Base-by-base conservation (phyloP, 2,888 invertebrate species). In the Parapristionchus giblindavisi region DNA sequence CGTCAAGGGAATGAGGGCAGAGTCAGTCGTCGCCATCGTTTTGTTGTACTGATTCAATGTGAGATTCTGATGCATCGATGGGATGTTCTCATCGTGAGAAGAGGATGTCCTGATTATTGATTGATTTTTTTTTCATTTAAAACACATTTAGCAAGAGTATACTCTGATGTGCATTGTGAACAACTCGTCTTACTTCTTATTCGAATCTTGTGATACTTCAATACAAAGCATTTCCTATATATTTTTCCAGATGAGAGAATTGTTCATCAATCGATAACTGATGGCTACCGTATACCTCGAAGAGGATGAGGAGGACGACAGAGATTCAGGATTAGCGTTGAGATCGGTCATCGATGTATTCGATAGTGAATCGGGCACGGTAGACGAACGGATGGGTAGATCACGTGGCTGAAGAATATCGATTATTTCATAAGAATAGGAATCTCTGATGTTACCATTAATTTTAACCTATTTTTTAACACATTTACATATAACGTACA, bases 301-400 rank as follows among this genome's bases (percentile, higher is more conserved):
- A n/a, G n/a, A n/a, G 14, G 48, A 48, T 11, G 56, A 56, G 11
- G 70, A 70, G n/a, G 56, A 56, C 17, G 70, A 70, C 1, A 70
- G 38, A 24, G 70, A 54, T 5, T 54, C 70, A 34, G 70, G 56
- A 54, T 70, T 70, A 5, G 70, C 70, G 38, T 70, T 70, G 70
- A 70, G 70, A 24, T 70, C 70, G 5, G 36, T 36, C 48, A 21
- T 24, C 51, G 40, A 24, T 27, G 63, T 27, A 29, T 51, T 38
- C n/a, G 71, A 71, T 17, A 81, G 78, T 36, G 85, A 81, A 70
- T 86, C 85, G 32, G 85, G 85, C 38, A 86, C 85, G 3, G 85
- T 86, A 11, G 83, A 84, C 1, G 85, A 85, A 27, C 85, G 77
- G 17, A 80, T 78, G 14, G 84, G 84, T 11, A 77, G 29, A 21